Conservation (phyloP, 1,140 invertebrate genomes). For the Zaprionus tsacasi region DNA sequence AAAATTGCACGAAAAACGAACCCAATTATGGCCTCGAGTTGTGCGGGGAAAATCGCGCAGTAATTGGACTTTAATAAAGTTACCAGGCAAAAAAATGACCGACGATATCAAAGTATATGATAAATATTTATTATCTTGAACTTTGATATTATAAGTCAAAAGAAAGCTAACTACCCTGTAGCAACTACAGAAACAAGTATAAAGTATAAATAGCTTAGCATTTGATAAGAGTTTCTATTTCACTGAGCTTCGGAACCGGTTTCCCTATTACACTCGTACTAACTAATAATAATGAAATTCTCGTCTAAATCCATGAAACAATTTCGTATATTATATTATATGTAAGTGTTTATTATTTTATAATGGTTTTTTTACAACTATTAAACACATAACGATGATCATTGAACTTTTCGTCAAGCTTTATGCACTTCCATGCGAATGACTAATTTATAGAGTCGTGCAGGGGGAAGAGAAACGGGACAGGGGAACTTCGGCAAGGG, state of each 20-base stretch:
- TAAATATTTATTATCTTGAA: slow-evolving; percentile 49
- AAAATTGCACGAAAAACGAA: not conserved
- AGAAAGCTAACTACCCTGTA: not conserved
- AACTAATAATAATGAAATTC: not conserved
- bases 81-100: slow-evolving; percentile 27
- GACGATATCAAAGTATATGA: slow-evolving; percentile 41
- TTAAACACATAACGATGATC: not conserved
- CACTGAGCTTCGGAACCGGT: not conserved
- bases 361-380: not conserved
- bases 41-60: not conserved
- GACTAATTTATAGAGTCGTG: slow-evolving; percentile 50
- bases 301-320: not conserved
- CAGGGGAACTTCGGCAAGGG: slow-evolving; percentile 10
- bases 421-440: slow-evolving; percentile 37
- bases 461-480: not conserved
- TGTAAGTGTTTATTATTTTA: not conserved
- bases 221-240: not conserved
- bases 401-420: slow-evolving; percentile 1
- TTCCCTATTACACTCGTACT: not conserved
- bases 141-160: slow-evolving; percentile 41
- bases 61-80: slow-evolving; percentile 53
- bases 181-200: not conserved
- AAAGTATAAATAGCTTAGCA: not conserved
- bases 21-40: slow-evolving; percentile 7
- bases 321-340: not conserved